Percentiles rank a stretch among this genome's conserved stretches.
Evolutionary conservation across 2,888 invertebrate species (phyloP).

Genomic region (Cremastobaeus sp.): DNA sequence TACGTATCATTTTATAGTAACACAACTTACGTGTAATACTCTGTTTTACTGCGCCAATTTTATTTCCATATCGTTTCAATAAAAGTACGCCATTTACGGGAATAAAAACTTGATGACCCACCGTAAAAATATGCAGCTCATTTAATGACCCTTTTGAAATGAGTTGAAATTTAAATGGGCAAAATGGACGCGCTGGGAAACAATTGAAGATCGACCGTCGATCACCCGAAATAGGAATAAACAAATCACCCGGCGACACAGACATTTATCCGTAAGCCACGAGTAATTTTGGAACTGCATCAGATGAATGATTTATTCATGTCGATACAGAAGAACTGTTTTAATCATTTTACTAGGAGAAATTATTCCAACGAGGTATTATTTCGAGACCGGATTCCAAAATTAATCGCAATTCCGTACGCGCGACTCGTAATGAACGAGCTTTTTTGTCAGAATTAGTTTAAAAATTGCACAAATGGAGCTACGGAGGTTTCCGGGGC

Average conservation of each 20-base stretch:
- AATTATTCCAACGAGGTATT: not conserved
- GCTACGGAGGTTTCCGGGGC: too few relatives aligned
- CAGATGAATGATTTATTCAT: slow-evolving; percentile 27
- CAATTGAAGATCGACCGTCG: slow-evolving; percentile 11
- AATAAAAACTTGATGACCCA: not conserved
- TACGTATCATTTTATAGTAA: slow-evolving; percentile 6
- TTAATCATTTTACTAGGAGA: slow-evolving; percentile 19
- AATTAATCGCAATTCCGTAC: slow-evolving; percentile 7
- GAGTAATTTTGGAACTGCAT: slow-evolving; percentile 21
- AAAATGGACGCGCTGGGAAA: not conserved
- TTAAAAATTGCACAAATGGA: too few relatives aligned
- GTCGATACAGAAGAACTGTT: slow-evolving; percentile 17
- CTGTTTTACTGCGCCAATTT: slow-evolving; percentile 4
- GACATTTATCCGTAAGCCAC: slow-evolving; percentile 23
- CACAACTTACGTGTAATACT: not conserved
- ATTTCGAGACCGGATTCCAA: not conserved
- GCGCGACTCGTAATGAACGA: too few relatives aligned
- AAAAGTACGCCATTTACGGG: too few relatives aligned
- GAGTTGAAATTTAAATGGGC: too few relatives aligned
- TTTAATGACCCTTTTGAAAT: slow-evolving; percentile 6
- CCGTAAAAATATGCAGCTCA: not conserved
- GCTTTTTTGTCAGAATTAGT: too few relatives aligned
- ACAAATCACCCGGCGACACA: slow-evolving; percentile 19
- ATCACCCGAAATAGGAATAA: slow-evolving; percentile 9
- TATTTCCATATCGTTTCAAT: slow-evolving; percentile 7